Percentiles rank a stretch among this genome's conserved stretches.
These are phyloP conservation scores for Euborellia annulipes DNA, from an alignment of 1,140 invertebrate species.

Conservation along the genomic window DNA sequence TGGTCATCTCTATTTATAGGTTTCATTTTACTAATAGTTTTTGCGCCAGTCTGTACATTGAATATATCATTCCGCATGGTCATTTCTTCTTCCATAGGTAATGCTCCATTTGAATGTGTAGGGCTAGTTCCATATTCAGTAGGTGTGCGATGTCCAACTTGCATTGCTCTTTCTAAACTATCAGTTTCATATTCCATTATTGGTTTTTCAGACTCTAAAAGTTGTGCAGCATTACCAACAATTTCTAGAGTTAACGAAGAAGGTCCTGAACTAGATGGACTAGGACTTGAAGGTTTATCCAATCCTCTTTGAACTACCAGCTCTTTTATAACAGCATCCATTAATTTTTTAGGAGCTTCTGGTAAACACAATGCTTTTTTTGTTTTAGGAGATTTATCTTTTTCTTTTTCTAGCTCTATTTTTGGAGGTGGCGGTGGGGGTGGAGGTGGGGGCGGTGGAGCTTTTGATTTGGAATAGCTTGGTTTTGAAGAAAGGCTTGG, in stretches of 20 bases:
- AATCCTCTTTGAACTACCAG: conserved; percentile 29
- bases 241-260: too few relatives aligned
- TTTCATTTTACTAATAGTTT: conserved; percentile 34
- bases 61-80: conserved; percentile 56
- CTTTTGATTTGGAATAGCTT: not conserved
- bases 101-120: conserved; percentile 42
- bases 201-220: not conserved
- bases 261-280: too few relatives aligned
- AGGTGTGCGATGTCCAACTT: conserved; percentile 28
- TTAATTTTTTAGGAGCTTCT: conserved; percentile 25
- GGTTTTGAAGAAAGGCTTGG: too few relatives aligned
- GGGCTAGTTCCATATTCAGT: conserved; percentile 38
- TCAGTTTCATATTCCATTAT: conserved; percentile 62
- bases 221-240: not conserved
- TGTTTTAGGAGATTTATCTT: conserved; percentile 23
- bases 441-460: conserved; percentile 11
- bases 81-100: conserved; percentile 60
- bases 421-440: conserved; percentile 6
- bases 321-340: conserved; percentile 35
- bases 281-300: conserved; percentile 13
- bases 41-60: conserved; percentile 37
- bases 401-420: conserved; percentile 24
- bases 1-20: conserved; percentile 19
- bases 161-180: conserved; percentile 45
- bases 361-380: conserved; percentile 15